A percentile compares a stretch with the other conserved stretches of the same genome.
Conservation (phyloP, 1,140 invertebrate species). For the Centruroides sculpturatus region DNA sequence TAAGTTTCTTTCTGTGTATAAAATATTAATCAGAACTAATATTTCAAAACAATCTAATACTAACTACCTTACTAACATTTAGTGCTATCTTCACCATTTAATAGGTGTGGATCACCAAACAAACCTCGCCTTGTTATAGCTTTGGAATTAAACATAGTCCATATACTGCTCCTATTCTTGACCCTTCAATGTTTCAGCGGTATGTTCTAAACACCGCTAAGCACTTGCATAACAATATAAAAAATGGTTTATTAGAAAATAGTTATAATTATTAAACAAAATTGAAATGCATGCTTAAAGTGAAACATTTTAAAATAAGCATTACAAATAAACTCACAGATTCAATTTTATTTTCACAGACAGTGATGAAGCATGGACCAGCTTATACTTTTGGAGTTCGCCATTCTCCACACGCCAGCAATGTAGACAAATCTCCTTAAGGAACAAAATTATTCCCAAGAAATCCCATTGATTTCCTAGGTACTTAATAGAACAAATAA, state of each 20-base stretch:
- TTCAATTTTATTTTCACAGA: slow-evolving; percentile 23
- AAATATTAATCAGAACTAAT: background rate
- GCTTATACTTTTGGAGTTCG: slow-evolving; percentile 71
- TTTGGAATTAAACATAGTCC: slow-evolving; percentile 11
- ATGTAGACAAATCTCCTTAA: slow-evolving; percentile 18
- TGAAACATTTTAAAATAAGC: background rate
- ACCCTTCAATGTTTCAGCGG: background rate
- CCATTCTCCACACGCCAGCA: slow-evolving; percentile 63
- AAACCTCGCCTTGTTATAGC: slow-evolving; percentile 1
- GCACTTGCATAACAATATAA: background rate
- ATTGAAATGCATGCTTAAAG: background rate
- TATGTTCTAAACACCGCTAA: background rate
- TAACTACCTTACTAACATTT: background rate
- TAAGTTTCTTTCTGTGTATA: slow-evolving; percentile 27
- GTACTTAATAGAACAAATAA: no score
- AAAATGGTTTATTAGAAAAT: no score
- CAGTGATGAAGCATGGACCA: slow-evolving; percentile 32
- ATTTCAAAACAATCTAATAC: background rate
- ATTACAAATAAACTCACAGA: background rate
- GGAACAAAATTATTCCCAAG: no score
- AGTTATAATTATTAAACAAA: no score
- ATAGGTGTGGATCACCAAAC: slow-evolving; percentile 4
- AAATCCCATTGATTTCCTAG: no score
- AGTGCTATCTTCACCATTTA: background rate
- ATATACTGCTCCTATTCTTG: background rate